Evolutionary conservation across 1,140 invertebrate genomes (phyloP), one percentile per base, ranked within the genome.

Genomic region (Drosophila bipectinata): DNA sequence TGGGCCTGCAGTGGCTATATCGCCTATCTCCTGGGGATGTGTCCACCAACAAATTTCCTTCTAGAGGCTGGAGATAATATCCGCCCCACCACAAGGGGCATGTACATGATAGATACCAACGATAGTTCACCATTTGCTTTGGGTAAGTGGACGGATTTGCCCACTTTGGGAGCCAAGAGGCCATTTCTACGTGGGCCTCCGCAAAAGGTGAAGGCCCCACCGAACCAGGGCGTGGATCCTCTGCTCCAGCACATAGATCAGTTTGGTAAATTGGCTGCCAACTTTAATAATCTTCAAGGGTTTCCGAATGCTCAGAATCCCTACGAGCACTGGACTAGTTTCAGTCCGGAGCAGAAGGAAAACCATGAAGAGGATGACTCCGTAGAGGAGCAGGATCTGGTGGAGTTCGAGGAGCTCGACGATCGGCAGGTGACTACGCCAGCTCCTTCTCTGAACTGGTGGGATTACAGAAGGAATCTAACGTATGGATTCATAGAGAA

Each of bases 1-100:
- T 95, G 94, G 93, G 92, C 93, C 0, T 96, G 95, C 80, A 82
- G 92, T 9, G 93, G 93, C 1, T 94, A 94, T 63, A 78, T 94
- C 0, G 64, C 92, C 1, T 95, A 94, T 67, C 64, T 95, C 0
- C 18, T 94, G 10, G 94, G 94, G 3, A 80, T 94, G 14, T 95
- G 91, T 72, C 91, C 91, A 4, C 84, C 85, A 1, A 91, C 91
- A 0, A 92, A 92, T 59, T 90, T 87, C 28, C 61, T 91, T 3
- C 53, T 85, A 0, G 82, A 91, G 53, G 91, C 90, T 4, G 91
- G 91, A 0, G 91, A 92, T 28, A 89, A 91, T 49, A 77, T 88
- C 26, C 74, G 76, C 5, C 51, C 55, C 2, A 77, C 48, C 7
- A 89, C 90, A 0, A 67, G 76, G 3, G 91, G 91, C 18, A 91